Conservation (phyloP, 2,888 invertebrate genomes). For the Xestoiulus laeticollis region DNA sequence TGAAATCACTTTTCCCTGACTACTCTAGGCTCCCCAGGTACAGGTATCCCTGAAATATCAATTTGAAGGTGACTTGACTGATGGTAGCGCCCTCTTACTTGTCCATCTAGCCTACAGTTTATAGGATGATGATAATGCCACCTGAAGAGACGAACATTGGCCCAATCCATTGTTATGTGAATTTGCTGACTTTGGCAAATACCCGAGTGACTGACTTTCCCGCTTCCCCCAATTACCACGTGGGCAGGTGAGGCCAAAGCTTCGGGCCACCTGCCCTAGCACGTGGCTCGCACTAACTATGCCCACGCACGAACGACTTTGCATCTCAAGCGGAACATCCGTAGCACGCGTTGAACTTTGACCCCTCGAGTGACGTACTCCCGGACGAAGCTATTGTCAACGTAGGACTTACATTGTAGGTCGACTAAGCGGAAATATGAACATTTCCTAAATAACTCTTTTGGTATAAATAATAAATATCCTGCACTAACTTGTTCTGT, state of each 20-base stretch:
- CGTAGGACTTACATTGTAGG: no score
- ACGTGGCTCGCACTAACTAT: not conserved
- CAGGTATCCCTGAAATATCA: no score
- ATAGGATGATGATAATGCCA: not conserved
- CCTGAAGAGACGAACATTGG: not conserved
- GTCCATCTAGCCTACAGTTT: not conserved
- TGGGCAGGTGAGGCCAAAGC: constrained; percentile 1
- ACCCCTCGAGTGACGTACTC: no score
- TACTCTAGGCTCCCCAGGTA: no score
- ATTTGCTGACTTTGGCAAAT: not conserved
- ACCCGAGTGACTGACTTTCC: not conserved
- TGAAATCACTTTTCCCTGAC: no score
- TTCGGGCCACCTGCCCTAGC: not conserved
- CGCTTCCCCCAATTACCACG: not conserved
- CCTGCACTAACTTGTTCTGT: no score
- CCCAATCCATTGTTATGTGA: not conserved
- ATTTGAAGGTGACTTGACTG: not conserved
- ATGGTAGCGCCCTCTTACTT: not conserved
- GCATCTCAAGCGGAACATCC: not conserved
- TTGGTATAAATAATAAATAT: no score
- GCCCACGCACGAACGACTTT: not conserved
- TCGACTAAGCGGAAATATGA: no score
- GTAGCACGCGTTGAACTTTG: not conserved
- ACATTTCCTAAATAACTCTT: no score
- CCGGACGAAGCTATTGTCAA: no score